Base-by-base conservation (phyloP, 2,888 invertebrate genomes). In the Sphinx pinastri region DNA sequence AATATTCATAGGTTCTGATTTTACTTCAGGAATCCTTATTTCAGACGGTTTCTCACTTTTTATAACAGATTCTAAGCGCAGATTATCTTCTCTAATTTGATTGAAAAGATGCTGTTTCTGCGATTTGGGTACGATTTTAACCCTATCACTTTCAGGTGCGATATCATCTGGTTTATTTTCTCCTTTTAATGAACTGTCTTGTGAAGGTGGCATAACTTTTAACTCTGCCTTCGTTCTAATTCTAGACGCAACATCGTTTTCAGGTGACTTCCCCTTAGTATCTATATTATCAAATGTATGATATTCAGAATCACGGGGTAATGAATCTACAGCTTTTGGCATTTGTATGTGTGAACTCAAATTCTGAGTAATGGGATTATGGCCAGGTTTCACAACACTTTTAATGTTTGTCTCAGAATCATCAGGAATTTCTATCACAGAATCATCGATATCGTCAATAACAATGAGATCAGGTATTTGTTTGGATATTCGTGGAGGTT, bases 161-260 rank as follows among this genome's bases (percentile, higher is more conserved):
- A 72, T 52, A 69, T 71, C 72, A 70, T 75, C 76, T 63, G 76
- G 77, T 73, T 85, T 88, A 16, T 72, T 72, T 49, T 88, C 88
- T 51, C 78, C 47, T 81, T 87, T 89, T 25, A 80, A 31, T 57
- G 81, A 75, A 72, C 72, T 82, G 71, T 92, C 91, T 79, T 90
- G 88, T 58, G 91, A 88, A n/a, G 92, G 90, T 47, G 91, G 93
- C 89, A 92, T 89, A 52, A 89, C 95, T 88, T 98, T 98, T 57
- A 98, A 90, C 89, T 98, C 98, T 2, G 97, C 98, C 91, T 98
- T 98, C 5, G 98, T 98, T 76, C 98, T 94, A 81, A 98, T 98
- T 82, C 97, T 95, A 13, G 97, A 96, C 55, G 96, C 96, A 63
- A 96, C 92, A 74, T 94, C 94, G 71, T 88, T 90, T 85, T 94